Percentiles rank a stretch among this genome's conserved stretches.
Evolutionary conservation across 2,113 vertebrate species (phyloP).

Genomic region (Gasterosteus aculeatus): DNA sequence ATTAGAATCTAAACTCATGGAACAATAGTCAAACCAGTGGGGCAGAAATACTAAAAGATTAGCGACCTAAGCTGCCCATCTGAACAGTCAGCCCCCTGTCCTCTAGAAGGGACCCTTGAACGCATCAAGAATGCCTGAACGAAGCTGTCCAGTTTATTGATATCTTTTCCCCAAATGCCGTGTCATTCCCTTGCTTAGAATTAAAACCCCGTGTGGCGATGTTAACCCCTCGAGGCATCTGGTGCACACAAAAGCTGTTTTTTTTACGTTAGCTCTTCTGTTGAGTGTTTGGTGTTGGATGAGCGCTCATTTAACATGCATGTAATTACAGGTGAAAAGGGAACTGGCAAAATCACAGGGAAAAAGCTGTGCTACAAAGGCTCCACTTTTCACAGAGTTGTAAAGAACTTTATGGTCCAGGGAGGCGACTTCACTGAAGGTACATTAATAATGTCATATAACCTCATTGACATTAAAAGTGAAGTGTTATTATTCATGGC

Average conservation of each 20-base stretch:
- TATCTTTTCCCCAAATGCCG: background rate
- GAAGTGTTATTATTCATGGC: background rate
- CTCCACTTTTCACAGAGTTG: constrained; percentile 97
- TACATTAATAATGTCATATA: constrained; percentile 55
- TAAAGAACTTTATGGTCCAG: constrained; percentile 99
- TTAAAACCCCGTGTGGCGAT: background rate
- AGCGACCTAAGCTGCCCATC: constrained; percentile 49
- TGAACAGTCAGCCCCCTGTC: constrained; percentile 48
- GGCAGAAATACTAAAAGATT: constrained; percentile 44
- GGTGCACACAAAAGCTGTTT: background rate
- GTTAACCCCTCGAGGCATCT: constrained; percentile 4
- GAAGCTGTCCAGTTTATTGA: constrained; percentile 23
- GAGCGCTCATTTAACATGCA: constrained; percentile 15
- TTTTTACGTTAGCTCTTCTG: background rate
- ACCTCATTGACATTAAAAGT: background rate
- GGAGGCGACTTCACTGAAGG: constrained; percentile 99
- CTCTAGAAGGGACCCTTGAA: constrained; percentile 13
- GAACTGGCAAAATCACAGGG: constrained; percentile 93
- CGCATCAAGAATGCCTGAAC: constrained; percentile 1
- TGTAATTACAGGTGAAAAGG: constrained; percentile 88
- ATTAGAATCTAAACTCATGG: constrained; percentile 41
- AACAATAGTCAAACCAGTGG: constrained; percentile 34
- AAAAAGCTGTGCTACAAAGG: constrained; percentile 99
- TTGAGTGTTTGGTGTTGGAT: constrained; percentile 14
- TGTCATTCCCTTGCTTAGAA: constrained; percentile 23